phyloP scores from a whole-genome alignment of 1,140 invertebrate species.

The Penaeus chinensis region DNA sequence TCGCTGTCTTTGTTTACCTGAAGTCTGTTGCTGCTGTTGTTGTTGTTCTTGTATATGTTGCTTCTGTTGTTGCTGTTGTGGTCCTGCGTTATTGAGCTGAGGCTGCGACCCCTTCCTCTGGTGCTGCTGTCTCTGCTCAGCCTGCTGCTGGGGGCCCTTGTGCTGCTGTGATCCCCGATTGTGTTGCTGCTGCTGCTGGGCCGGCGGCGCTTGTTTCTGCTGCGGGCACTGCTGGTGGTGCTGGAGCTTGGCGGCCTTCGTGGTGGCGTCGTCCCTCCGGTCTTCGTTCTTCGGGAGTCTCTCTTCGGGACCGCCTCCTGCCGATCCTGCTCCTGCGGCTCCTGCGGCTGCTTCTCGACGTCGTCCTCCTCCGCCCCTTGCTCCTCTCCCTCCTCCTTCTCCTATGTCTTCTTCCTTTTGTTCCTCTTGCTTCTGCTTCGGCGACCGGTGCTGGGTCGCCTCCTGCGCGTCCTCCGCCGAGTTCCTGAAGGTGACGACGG shows the following conservation, averaged over 20 bases:
- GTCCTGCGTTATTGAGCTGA: neutral
- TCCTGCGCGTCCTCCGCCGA: too few relatives aligned
- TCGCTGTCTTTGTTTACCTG: slow-evolving; percentile 4
- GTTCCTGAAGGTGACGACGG: slow-evolving; percentile 45
- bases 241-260: neutral
- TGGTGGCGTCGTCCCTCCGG: too few relatives aligned
- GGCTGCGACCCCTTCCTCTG: neutral
- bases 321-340: neutral
- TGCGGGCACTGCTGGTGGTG: slow-evolving; percentile 6
- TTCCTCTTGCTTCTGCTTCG: too few relatives aligned
- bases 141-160: neutral
- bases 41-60: neutral
- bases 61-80: slow-evolving; percentile 11
- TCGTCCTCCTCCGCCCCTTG: too few relatives aligned
- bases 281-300: too few relatives aligned
- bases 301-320: too few relatives aligned
- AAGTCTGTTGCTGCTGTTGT: slow-evolving; percentile 1
- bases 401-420: too few relatives aligned
- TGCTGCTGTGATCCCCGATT: neutral
- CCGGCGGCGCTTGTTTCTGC: neutral
- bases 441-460: too few relatives aligned
- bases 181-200: neutral
- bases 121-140: neutral
- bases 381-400: too few relatives aligned
- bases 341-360: neutral